Conservation (phyloP, 1,140 invertebrate genomes). For the Brachionus sp. region DNA sequence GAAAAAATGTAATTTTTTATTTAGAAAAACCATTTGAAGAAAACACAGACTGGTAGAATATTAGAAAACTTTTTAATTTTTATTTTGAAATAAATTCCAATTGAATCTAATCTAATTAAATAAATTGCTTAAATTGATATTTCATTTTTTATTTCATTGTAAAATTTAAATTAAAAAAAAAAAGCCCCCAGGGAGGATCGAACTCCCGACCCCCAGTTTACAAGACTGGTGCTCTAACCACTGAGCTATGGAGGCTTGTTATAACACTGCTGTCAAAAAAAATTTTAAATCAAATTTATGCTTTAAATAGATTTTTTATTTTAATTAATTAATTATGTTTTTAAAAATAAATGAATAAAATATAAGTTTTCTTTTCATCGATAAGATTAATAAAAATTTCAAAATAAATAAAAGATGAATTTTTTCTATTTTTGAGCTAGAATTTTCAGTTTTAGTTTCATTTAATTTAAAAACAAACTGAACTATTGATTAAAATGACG, state of each 20-base stretch:
- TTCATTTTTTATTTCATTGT: neutral
- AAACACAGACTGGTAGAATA: neutral
- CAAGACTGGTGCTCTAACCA: conserved; percentile 78
- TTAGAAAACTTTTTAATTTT: neutral
- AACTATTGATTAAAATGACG: no score
- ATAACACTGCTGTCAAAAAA: no score
- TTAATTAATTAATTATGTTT: no score
- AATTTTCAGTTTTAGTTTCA: no score
- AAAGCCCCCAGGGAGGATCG: neutral
- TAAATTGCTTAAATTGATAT: neutral
- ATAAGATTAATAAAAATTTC: no score
- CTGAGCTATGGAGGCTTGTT: conserved; percentile 78
- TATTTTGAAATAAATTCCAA: neutral
- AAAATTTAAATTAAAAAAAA: neutral
- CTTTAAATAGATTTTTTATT: no score
- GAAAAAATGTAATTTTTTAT: neutral
- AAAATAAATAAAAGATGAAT: no score
- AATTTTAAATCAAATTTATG: neutral
- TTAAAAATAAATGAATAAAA: no score
- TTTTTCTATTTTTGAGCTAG: no score
- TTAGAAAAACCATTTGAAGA: conserved; percentile 3
- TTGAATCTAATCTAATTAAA: neutral
- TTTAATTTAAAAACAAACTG: no score
- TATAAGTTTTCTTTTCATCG: no score
- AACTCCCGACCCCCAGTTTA: conserved; percentile 88